These are phyloP conservation scores for Capitella teleta DNA, from an alignment of 1,140 invertebrate species.

Conservation along the genomic window DNA sequence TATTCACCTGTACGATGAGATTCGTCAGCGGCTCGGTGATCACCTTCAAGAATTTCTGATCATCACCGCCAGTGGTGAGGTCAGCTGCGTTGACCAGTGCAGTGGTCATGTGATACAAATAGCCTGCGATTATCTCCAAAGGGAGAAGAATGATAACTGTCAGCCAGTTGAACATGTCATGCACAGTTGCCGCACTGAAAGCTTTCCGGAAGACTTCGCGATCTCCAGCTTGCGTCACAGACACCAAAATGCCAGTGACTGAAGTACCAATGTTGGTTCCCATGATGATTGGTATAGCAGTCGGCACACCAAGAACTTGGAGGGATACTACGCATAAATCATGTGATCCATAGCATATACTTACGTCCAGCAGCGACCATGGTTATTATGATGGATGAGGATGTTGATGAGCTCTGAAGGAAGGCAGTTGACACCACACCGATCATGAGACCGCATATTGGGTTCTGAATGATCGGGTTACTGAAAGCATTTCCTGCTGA, in stretches of 20 bases:
- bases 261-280: conserved; percentile 54
- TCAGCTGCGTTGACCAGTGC: too few relatives aligned
- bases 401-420: conserved; percentile 52
- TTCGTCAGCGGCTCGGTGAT: neutral
- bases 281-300: conserved; percentile 52
- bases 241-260: conserved; percentile 52
- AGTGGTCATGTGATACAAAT: conserved; percentile 30
- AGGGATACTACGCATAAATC: too few relatives aligned
- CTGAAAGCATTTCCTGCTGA: too few relatives aligned
- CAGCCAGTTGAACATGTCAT: conserved; percentile 49
- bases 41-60: neutral
- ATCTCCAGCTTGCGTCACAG: conserved; percentile 36
- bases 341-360: too few relatives aligned
- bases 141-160: conserved; percentile 40
- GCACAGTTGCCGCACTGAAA: conserved; percentile 51
- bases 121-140: conserved; percentile 31
- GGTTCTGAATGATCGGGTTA: conserved; percentile 44
- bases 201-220: conserved; percentile 46
- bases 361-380: conserved; percentile 50
- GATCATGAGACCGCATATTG: conserved; percentile 48
- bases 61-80: too few relatives aligned
- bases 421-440: conserved; percentile 53
- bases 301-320: conserved; percentile 40
- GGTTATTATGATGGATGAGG: conserved; percentile 51
- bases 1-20: neutral